These are phyloP conservation scores for Vipera ursinii DNA, from an alignment of 2,797 vertebrate species.

Conservation along the genomic window DNA sequence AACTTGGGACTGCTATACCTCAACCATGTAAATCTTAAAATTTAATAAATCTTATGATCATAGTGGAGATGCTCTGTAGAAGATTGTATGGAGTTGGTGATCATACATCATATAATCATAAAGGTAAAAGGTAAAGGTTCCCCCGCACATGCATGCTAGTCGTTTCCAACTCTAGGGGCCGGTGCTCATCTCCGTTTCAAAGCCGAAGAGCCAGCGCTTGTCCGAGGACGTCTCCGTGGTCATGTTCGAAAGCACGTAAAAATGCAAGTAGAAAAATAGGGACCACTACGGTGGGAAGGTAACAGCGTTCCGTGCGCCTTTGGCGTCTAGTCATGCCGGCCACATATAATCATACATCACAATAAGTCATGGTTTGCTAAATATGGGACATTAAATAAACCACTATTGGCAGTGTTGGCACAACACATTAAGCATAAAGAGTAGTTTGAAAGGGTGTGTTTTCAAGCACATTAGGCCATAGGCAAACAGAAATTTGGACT, in stretches of 20 bases:
- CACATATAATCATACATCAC: not conserved
- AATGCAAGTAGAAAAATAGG: too few relatives aligned
- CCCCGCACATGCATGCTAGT: too few relatives aligned
- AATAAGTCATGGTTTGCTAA: not conserved
- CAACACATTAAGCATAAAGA: not conserved
- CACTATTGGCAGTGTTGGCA: not conserved
- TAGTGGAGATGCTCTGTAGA: not conserved
- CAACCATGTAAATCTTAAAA: not conserved
- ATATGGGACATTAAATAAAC: not conserved
- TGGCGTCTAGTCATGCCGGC: too few relatives aligned
- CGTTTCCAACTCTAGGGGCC: too few relatives aligned
- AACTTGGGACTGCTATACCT: not conserved
- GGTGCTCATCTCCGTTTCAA: too few relatives aligned
- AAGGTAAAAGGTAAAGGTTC: too few relatives aligned
- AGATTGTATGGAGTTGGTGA: not conserved
- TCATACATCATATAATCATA: not conserved
- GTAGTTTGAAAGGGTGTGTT: not conserved
- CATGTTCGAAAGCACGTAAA: too few relatives aligned
- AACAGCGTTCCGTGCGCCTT: too few relatives aligned
- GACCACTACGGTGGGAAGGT: too few relatives aligned
- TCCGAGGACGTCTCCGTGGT: too few relatives aligned
- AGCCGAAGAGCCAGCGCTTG: too few relatives aligned
- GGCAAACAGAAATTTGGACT: not conserved
- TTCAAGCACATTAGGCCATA: not conserved
- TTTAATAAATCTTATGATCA: not conserved